Percentiles rank a stretch among this genome's conserved stretches.
Conservation (phyloP, 1,140 invertebrate species). For the Halictus rubicundus region DNA sequence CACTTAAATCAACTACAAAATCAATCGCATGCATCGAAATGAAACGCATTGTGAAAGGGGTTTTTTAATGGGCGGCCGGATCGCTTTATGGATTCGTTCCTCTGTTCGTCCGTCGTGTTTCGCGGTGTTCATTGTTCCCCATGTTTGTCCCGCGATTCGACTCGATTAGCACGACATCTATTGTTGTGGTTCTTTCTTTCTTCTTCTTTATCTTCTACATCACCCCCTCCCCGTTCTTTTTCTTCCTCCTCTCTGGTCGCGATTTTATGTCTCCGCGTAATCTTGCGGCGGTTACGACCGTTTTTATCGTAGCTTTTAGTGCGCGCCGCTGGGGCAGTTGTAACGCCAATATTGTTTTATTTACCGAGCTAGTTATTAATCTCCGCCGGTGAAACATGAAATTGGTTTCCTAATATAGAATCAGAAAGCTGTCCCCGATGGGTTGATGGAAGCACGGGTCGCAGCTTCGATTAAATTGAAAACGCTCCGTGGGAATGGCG, state of each 20-base stretch:
- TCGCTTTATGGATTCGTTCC: neutral
- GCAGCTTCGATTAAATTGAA: neutral
- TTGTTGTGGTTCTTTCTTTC: neutral
- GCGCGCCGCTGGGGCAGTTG: constrained; percentile 14
- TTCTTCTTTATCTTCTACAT: too few relatives aligned
- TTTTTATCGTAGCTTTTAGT: constrained; percentile 37
- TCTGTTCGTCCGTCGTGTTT: neutral
- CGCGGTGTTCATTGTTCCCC: neutral
- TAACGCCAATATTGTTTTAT: constrained; percentile 27
- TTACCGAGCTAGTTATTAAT: constrained; percentile 36
- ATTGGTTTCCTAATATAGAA: constrained; percentile 8
- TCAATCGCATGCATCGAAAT: neutral
- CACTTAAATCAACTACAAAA: too few relatives aligned
- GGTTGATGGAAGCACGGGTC: neutral
- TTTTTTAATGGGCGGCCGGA: neutral
- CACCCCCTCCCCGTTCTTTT: neutral
- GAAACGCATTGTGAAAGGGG: neutral
- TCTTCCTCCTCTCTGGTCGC: neutral
- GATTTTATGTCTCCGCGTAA: constrained; percentile 22
- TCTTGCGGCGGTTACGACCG: constrained; percentile 13
- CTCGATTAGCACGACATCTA: neutral
- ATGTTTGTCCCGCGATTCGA: constrained; percentile 1
- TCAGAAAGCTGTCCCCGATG: neutral
- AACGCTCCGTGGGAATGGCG: neutral
- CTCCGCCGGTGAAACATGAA: constrained; percentile 19